Percentiles rank a stretch among this genome's conserved stretches.
Evolutionary conservation across 2,888 invertebrate genomes (phyloP).

Genomic region (Cyrtodaria siliqua): DNA sequence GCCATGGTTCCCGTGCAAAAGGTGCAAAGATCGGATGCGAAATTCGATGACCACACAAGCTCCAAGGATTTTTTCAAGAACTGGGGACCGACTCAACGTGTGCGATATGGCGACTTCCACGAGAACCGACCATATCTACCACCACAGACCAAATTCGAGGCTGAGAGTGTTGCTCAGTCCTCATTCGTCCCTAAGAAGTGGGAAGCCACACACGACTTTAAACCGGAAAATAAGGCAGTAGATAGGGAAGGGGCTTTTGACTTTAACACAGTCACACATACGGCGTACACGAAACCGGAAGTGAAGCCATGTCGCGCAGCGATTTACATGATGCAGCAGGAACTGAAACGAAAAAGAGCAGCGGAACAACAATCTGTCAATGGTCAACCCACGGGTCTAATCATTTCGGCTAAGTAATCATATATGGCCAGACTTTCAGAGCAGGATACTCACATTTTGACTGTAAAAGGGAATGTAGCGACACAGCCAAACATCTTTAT

Average conservation of each 20-base stretch:
- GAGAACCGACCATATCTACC: conserved; percentile 81
- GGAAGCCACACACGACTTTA: conserved; percentile 70
- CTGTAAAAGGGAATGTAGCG: too few species aligned
- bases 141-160: conserved; percentile 74
- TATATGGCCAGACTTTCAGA: too few species aligned
- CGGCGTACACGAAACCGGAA: conserved; percentile 75
- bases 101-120: conserved; percentile 82
- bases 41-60: conserved; percentile 79
- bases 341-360: conserved; percentile 65
- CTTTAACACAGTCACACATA: conserved; percentile 78
- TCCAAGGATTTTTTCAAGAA: conserved; percentile 80
- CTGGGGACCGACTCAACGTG: conserved; percentile 75
- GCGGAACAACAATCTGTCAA: conserved; percentile 22
- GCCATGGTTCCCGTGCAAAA: conserved; percentile 62
- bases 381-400: conserved; percentile 51
- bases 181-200: conserved; percentile 75
- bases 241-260: conserved; percentile 70
- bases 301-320: conserved; percentile 77
- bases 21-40: conserved; percentile 65
- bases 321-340: conserved; percentile 78
- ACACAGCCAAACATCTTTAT: too few species aligned
- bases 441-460: too few species aligned
- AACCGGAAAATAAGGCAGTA: conserved; percentile 73
- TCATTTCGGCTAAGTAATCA: conserved; percentile 52
- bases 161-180: conserved; percentile 64